Evolutionary conservation across 2,888 invertebrate genomes (phyloP), one percentile per base, ranked within the genome.

Genomic region (Parnassius orleans): DNA sequence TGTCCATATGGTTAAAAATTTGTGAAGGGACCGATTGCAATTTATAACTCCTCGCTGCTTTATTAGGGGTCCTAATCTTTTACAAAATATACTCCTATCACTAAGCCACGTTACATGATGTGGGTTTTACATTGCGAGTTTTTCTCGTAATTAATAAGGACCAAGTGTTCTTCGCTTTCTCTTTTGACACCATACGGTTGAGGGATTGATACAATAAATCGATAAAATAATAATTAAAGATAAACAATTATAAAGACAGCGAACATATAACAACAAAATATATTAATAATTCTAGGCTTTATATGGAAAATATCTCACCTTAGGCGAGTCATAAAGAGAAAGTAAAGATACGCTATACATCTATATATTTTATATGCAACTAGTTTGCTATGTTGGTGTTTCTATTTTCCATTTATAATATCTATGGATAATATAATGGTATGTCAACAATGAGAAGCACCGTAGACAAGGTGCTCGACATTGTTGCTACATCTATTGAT

Each of bases 341-440:
- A 71, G 70, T 72, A 69, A 72, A 75, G 67, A 64, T 65, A 68
- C 71, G 68, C 77, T 81, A 79, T 81, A 81, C 78, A 77, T 80
- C 80, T 79, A 79, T 81, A 80, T 82, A 81, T 78, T 79, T 82
- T 78, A 76, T 79, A 86, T 86, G 82, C 83, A 80, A 82, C 87
- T 90, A 90, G 81, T 79, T 85, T 72, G 77, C 88, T 90, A 90
- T 85, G 84, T 90, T 90, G 90, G 90, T 90, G 90, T 90, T 84
- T 81, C 88, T 90, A 90, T 89, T 88, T 57, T 82, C 81, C 86
- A 83, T 86, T 86, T 68, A 81, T 71, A 82, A 84, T 80, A 85
- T 79, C 84, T 86, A 87, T 86, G 84, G 83, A 80, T 84, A 64
- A 69, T 67, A 69, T 66, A 63, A 81, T 68, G 76, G 83, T 83